Percentiles rank a stretch among this genome's conserved stretches.
These are phyloP conservation scores for Cyprinella venusta DNA, from an alignment of 2,797 vertebrate species.

Conservation along the genomic window DNA sequence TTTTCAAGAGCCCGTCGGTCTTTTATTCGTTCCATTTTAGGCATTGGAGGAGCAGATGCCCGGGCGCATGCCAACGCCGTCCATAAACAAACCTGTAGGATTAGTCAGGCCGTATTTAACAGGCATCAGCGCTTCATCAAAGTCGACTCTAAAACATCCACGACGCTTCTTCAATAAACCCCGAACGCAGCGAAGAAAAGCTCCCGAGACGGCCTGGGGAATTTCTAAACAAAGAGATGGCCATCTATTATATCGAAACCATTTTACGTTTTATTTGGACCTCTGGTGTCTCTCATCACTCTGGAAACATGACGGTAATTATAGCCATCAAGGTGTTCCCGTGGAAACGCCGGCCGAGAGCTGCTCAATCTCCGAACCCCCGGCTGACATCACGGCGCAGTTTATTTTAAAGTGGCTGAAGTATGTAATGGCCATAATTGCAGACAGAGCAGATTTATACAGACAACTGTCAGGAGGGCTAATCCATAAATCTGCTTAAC, in stretches of 20 bases:
- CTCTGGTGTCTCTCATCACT: slow-evolving; percentile 94
- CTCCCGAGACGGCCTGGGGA: slow-evolving; percentile 82
- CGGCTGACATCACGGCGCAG: slow-evolving; percentile 86
- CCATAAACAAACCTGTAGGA: slow-evolving; percentile 36
- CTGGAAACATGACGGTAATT: slow-evolving; percentile 96
- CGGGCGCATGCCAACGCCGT: slow-evolving; percentile 25
- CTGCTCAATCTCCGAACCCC: slow-evolving; percentile 81
- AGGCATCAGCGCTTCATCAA: slow-evolving; percentile 15
- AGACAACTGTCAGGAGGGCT: slow-evolving; percentile 69
- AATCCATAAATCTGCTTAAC: slow-evolving; percentile 84
- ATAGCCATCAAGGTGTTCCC: slow-evolving; percentile 94
- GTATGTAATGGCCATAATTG: slow-evolving; percentile 90
- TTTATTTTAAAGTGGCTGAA: slow-evolving; percentile 92
- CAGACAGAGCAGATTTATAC: slow-evolving; percentile 83
- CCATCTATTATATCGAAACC: slow-evolving; percentile 97
- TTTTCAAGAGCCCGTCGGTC: background rate
- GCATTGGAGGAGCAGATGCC: slow-evolving; percentile 28
- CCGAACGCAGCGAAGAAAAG: slow-evolving; percentile 5
- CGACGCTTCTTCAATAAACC: slow-evolving; percentile 39
- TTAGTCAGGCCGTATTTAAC: slow-evolving; percentile 29
- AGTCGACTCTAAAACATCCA: slow-evolving; percentile 39
- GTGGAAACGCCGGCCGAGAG: slow-evolving; percentile 83
- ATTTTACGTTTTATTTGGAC: slow-evolving; percentile 97
- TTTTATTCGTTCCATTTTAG: slow-evolving; percentile 31
- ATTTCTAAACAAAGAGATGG: slow-evolving; percentile 93